Evolutionary conservation across 2,888 invertebrate genomes (phyloP).

Genomic region (Cataglyphis albicans): DNA sequence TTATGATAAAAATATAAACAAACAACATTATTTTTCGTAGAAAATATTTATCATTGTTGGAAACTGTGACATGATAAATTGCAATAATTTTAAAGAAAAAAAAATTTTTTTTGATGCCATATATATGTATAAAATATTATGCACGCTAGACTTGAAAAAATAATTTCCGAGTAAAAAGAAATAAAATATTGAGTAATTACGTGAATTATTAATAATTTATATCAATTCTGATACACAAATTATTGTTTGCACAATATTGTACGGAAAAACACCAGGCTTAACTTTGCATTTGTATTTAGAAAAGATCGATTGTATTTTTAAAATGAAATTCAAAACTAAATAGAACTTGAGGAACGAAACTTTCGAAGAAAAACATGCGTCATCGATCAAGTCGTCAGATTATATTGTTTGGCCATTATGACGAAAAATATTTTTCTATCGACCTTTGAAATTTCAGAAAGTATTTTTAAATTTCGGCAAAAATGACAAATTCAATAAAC

Average conservation of each 20-base stretch:
- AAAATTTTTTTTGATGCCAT: neutral
- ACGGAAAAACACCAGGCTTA: neutral
- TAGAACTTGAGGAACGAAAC: neutral
- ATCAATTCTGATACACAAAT: neutral
- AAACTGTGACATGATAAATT: neutral
- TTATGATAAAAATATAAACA: constrained; percentile 3
- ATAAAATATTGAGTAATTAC: neutral
- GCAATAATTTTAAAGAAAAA: neutral
- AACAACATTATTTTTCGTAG: neutral
- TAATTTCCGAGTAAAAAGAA: neutral
- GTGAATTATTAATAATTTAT: neutral
- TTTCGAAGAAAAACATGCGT: neutral
- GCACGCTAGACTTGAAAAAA: neutral
- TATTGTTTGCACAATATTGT: neutral
- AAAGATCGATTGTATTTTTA: neutral
- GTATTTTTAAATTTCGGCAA: constrained; percentile 68
- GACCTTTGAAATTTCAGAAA: constrained; percentile 19
- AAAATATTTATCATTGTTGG: neutral
- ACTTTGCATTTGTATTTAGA: neutral
- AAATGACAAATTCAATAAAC: constrained; percentile 48
- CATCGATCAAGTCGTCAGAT: neutral
- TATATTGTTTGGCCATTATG: constrained; percentile 9
- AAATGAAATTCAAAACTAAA: neutral
- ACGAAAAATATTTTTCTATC: constrained; percentile 35
- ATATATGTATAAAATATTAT: neutral